Conservation (phyloP, 2,113 vertebrate species). For the Diadophis punctatus region DNA sequence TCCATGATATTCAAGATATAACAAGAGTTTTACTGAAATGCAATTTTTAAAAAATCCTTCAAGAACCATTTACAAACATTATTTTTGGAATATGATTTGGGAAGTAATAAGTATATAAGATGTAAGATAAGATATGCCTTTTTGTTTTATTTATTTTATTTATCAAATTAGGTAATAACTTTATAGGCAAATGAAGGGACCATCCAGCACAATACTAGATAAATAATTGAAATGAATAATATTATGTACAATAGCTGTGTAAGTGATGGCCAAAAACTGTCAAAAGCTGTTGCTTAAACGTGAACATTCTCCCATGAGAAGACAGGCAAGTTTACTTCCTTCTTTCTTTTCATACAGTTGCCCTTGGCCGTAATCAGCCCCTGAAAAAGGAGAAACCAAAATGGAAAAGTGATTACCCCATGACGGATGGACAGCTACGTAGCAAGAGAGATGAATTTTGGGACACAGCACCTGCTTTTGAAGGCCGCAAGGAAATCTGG, state of each 20-base stretch:
- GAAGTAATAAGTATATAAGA: not conserved
- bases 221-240: not conserved
- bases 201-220: not conserved
- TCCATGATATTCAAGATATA: not conserved
- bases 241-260: not conserved
- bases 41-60: not conserved
- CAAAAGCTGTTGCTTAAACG: not conserved
- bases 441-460: constrained; percentile 98
- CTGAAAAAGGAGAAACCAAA: constrained; percentile 96
- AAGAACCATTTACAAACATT: not conserved
- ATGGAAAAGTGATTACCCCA: constrained; percentile 99
- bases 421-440: constrained; percentile 95
- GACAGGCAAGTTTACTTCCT: not conserved
- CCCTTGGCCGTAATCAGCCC: constrained; percentile 94
- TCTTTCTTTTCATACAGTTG: constrained; percentile 73
- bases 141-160: not conserved
- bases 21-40: fast-evolving
- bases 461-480: constrained; percentile 96
- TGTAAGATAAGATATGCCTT: not conserved
- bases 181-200: not conserved
- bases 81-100: not conserved
- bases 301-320: fast-evolving
- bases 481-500: constrained; percentile 98
- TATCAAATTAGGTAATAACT: not conserved
- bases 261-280: not conserved